Evolutionary conservation across 2,888 invertebrate genomes (phyloP), one percentile per base, ranked within the genome.

Genomic region (Oscheius sp.): DNA sequence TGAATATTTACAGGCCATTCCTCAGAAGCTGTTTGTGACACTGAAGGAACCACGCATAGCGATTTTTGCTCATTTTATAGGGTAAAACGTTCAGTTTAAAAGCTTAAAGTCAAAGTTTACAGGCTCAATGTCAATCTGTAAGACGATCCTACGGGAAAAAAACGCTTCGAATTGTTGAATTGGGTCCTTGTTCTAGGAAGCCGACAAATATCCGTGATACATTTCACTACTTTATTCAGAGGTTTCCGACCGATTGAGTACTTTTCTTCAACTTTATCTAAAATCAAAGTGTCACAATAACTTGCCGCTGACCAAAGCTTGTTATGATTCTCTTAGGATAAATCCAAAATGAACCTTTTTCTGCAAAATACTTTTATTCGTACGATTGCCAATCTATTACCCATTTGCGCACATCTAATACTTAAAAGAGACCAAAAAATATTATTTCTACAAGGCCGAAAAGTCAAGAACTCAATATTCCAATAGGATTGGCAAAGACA

Each of bases 61-160:
- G 78, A 75, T 42, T 69, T 78, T 34, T 78, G 78, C 66, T 78
- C 78, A 1, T 78, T 78, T 65, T 78, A 78, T 66, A 70, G 69
- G 50, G 74, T 74, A 48, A 34, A n/a, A 34, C 17, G 10, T 23
- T 10, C 25, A n/a, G n/a, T n/a, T n/a, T n/a, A n/a, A 17, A 23
- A 23, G n/a, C 25, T 53, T 20, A 12, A 8, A 53, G 8, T 17
- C 25, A 10, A 10, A 10, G 8, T 39, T 57, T 75, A 27, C 64
- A 75, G 73, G 71, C 68, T 23, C 70, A 74, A 58, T 76, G 76
- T 46, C 74, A 74, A 25, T 69, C 70, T 50, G 70, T 63, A 31
- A 67, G 76, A 15, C 50, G 74, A 33, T 71, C 71, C 53, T 53
- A 42, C 20, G 64, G 64, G 15, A 74, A 73, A 57, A 72, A 70